phyloP scores from a whole-genome alignment of 2,797 vertebrate genomes.

The Gymnopithys bicolor region DNA sequence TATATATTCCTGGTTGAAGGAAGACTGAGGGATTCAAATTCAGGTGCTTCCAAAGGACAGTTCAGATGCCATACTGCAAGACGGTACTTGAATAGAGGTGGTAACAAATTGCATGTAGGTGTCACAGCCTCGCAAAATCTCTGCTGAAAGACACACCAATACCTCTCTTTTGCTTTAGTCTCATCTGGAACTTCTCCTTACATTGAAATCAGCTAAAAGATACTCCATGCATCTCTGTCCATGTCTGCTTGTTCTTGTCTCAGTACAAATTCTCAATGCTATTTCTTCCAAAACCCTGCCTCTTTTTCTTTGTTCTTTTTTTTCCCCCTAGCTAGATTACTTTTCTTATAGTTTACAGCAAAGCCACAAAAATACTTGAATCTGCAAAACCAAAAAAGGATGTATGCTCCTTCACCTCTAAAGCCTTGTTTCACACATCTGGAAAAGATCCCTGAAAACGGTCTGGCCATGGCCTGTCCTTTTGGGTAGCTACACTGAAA shows the following conservation, averaged over 20 bases:
- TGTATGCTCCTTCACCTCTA: neutral
- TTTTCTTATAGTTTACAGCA: neutral
- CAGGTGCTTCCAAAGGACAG: neutral
- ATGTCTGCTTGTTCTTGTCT: neutral
- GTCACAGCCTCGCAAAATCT: neutral
- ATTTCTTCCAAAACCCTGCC: neutral
- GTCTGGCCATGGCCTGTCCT: neutral
- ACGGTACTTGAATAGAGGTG: neutral
- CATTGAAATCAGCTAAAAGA: neutral
- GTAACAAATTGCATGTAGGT: neutral
- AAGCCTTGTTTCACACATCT: neutral
- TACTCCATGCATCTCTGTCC: neutral
- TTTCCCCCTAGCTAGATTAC: neutral
- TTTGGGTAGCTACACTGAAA: neutral
- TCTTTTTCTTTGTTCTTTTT: neutral
- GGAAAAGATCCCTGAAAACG: neutral
- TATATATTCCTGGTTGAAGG: neutral
- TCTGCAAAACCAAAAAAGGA: neutral
- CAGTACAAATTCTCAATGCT: neutral
- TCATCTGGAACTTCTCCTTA: neutral
- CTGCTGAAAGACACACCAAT: neutral
- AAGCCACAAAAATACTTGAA: neutral
- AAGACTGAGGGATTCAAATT: neutral
- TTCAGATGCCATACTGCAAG: neutral
- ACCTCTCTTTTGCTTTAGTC: neutral